These are phyloP conservation scores for Apis cerana DNA, from an alignment of 1,140 invertebrate species.

Conservation along the genomic window DNA sequence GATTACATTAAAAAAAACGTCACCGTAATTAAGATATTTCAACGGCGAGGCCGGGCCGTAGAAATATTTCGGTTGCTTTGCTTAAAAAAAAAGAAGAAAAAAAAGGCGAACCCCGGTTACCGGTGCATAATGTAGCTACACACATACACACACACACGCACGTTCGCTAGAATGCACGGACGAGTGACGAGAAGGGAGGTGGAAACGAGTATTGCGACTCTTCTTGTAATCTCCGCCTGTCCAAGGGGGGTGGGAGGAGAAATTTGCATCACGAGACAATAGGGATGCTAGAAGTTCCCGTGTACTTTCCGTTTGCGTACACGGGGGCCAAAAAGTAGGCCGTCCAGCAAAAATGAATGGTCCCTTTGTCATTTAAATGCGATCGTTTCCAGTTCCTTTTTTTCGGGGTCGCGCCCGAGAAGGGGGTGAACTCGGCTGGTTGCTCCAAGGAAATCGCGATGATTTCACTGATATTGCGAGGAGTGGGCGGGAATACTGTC, in stretches of 20 bases:
- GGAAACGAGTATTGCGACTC: conserved; percentile 33
- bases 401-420: neutral
- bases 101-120: conserved; percentile 4
- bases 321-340: conserved; percentile 43
- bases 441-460: neutral
- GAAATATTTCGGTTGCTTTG: conserved; percentile 17
- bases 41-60: neutral
- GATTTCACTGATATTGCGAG: neutral
- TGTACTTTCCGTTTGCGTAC: conserved; percentile 49
- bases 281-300: conserved; percentile 47
- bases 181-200: neutral
- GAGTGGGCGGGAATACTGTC: neutral
- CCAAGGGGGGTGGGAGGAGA: neutral
- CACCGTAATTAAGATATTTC: neutral
- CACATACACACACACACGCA: neutral
- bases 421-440: neutral
- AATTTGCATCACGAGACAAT: conserved; percentile 52
- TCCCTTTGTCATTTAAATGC: conserved; percentile 49
- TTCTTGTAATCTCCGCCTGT: conserved; percentile 42
- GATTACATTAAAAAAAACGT: neutral
- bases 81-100: neutral
- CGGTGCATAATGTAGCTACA: neutral
- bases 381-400: conserved; percentile 32
- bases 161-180: neutral
- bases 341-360: conserved; percentile 46